phyloP scores from a whole-genome alignment of 2,797 vertebrate species.

The Ptychobarbus kaznakovi region DNA sequence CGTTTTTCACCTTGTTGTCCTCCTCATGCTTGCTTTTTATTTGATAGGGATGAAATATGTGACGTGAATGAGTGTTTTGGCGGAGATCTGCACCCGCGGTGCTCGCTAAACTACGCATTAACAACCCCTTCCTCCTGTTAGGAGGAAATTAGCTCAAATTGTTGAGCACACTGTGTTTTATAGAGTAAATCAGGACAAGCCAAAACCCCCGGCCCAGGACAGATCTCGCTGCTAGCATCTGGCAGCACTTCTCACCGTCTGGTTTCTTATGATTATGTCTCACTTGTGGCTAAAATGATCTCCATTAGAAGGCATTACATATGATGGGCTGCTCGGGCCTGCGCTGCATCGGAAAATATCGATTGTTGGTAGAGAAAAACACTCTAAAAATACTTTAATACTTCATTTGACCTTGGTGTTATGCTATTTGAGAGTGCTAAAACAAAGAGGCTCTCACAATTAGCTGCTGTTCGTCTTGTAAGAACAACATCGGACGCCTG shows the following conservation, averaged over 20 bases:
- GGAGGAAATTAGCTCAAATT: constrained; percentile 72
- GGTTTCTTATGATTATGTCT: constrained; percentile 58
- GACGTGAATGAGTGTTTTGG: constrained; percentile 51
- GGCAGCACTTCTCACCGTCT: constrained; percentile 57
- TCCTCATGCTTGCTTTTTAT: constrained; percentile 6
- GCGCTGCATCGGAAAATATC: constrained; percentile 22
- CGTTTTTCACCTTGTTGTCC: neutral
- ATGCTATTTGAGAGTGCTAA: constrained; percentile 36
- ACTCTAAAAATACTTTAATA: constrained; percentile 52
- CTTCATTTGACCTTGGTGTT: constrained; percentile 48
- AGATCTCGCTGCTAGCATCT: constrained; percentile 49
- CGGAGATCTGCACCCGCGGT: constrained; percentile 57
- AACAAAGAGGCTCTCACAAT: constrained; percentile 46
- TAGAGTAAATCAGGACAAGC: constrained; percentile 55
- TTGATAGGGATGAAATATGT: constrained; percentile 48
- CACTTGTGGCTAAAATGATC: constrained; percentile 63
- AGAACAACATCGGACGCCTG: constrained; percentile 30
- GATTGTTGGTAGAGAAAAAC: constrained; percentile 43
- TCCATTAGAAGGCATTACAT: constrained; percentile 66
- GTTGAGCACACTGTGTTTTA: constrained; percentile 69
- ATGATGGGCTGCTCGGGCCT: constrained; percentile 61
- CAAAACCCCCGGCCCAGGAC: constrained; percentile 57
- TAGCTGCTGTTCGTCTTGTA: constrained; percentile 33
- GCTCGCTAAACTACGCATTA: constrained; percentile 61
- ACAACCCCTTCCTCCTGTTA: constrained; percentile 69